These are phyloP conservation scores for Steinernema carpocapsae DNA, from an alignment of 2,888 invertebrate genomes.

Conservation along the genomic window DNA sequence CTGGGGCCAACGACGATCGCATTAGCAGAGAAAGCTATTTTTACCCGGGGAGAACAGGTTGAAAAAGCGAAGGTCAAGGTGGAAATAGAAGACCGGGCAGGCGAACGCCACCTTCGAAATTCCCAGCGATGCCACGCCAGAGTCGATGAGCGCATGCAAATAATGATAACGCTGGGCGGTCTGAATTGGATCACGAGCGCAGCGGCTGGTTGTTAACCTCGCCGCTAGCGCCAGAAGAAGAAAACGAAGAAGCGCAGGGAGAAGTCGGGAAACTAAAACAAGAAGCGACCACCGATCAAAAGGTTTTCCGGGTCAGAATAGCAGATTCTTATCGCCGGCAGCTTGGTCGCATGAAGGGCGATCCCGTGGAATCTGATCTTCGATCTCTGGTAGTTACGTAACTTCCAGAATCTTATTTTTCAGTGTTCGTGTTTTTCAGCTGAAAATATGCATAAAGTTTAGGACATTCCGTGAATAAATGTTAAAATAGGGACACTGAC, in stretches of 20 bases:
- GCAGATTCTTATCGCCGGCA: too few relatives aligned
- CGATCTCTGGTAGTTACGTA: not conserved
- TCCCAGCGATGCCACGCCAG: not conserved
- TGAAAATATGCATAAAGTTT: too few relatives aligned
- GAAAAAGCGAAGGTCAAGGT: not conserved
- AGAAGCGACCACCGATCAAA: not conserved
- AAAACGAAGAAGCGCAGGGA: not conserved
- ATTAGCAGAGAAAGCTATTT: not conserved
- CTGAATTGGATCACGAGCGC: constrained; percentile 8
- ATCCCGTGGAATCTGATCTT: not conserved
- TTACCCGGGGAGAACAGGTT: not conserved
- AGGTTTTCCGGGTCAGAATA: not conserved
- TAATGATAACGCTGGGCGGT: constrained; percentile 20
- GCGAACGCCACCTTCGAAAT: not conserved
- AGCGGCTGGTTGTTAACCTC: not conserved
- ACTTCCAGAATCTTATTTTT: not conserved
- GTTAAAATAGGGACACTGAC: too few relatives aligned
- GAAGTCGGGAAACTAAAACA: not conserved
- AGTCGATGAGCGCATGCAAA: constrained; percentile 8
- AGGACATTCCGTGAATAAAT: too few relatives aligned
- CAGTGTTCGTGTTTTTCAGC: too few relatives aligned
- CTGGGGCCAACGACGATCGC: not conserved
- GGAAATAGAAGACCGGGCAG: not conserved
- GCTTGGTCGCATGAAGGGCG: too few relatives aligned
- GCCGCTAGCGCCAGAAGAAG: not conserved